These are phyloP conservation scores for Drosophila eohydei DNA, from an alignment of 2,888 invertebrate genomes.

Conservation along the genomic window DNA sequence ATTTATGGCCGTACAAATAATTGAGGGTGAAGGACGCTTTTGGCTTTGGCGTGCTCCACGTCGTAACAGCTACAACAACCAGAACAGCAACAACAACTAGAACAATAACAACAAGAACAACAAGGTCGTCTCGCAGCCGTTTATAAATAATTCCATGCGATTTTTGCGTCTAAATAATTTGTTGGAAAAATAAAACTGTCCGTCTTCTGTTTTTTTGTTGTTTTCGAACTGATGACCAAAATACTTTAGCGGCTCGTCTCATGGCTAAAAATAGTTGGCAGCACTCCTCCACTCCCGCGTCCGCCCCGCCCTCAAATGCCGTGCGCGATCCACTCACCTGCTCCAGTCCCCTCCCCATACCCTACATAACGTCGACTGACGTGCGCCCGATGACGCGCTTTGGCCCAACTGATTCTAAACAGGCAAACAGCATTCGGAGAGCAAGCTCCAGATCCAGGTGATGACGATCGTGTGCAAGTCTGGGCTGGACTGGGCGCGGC, in stretches of 20 bases:
- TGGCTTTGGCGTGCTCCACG: constrained; percentile 65
- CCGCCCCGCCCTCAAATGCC: neutral
- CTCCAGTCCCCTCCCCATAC: constrained; percentile 2
- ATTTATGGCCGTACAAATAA: constrained; percentile 60
- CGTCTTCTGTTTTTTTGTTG: constrained; percentile 31
- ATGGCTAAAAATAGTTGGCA: constrained; percentile 68
- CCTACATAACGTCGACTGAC: constrained; percentile 52
- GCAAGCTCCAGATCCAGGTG: constrained; percentile 55
- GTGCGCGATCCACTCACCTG: neutral
- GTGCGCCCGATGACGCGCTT: constrained; percentile 75
- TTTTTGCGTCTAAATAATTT: constrained; percentile 72
- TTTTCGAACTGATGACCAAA: constrained; percentile 72
- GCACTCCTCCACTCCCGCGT: constrained; percentile 22
- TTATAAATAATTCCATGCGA: constrained; percentile 74
- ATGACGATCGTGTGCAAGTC: constrained; percentile 55
- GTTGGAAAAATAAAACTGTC: constrained; percentile 72
- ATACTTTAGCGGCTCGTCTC: constrained; percentile 75
- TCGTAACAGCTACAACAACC: constrained; percentile 24
- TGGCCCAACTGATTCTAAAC: constrained; percentile 56
- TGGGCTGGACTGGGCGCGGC: constrained; percentile 5
- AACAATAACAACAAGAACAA: constrained; percentile 42
- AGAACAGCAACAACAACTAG: constrained; percentile 15
- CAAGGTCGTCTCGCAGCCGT: constrained; percentile 74
- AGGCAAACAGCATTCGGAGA: constrained; percentile 45
- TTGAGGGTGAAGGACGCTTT: constrained; percentile 77